These are phyloP conservation scores for Erythrocercus mccallii DNA, from an alignment of 2,113 vertebrate species.

Conservation along the genomic window DNA sequence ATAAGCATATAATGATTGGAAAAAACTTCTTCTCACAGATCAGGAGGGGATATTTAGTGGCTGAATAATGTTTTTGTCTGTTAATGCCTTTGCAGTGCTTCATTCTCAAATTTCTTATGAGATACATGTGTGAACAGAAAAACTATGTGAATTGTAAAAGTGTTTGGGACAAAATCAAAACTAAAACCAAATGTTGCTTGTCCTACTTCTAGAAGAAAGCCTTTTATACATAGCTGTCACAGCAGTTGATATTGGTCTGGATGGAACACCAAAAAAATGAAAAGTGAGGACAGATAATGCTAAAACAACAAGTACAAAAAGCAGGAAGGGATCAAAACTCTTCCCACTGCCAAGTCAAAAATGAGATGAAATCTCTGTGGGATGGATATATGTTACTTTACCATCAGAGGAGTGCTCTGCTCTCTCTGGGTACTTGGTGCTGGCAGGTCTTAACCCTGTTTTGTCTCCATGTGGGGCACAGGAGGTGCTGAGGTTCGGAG, in stretches of 20 bases:
- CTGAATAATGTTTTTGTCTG: neutral
- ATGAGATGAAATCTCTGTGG: neutral
- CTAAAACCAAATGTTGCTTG: neutral
- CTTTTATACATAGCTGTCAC: neutral
- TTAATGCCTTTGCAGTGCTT: conserved; percentile 1
- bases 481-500: neutral
- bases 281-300: neutral
- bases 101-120: neutral
- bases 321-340: neutral
- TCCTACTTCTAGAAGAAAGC: neutral
- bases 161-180: neutral
- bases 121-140: neutral
- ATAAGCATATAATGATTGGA: neutral
- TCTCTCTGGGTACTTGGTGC: neutral
- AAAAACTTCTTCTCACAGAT: neutral
- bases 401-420: neutral
- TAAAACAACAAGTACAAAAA: neutral
- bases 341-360: neutral
- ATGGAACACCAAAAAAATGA: neutral
- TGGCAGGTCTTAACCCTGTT: neutral
- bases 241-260: neutral
- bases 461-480: neutral
- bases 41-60: neutral
- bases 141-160: neutral
- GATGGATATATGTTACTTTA: neutral